Conservation (phyloP, 2,113 vertebrate genomes). For the Solea senegalensis region DNA sequence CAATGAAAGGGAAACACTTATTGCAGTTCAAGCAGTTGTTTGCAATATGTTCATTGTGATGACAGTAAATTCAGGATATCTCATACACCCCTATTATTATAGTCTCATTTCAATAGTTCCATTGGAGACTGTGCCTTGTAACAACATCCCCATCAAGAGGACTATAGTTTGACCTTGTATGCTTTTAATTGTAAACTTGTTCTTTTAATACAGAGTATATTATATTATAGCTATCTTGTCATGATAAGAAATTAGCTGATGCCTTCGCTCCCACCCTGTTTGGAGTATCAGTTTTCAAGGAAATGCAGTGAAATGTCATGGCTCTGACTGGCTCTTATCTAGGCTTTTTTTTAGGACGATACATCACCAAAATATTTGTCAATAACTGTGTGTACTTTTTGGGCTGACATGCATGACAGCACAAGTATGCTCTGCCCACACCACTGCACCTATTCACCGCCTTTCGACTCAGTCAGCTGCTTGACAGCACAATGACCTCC, state of each 20-base stretch:
- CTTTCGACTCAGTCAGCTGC: neutral
- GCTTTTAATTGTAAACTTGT: neutral
- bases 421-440: neutral
- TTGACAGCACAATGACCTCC: neutral
- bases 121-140: neutral
- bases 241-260: conserved; percentile 25
- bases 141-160: neutral
- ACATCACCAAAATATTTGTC: conserved; percentile 50
- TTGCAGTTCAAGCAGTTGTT: no score
- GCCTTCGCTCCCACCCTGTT: conserved; percentile 29
- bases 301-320: conserved; percentile 39
- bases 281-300: conserved; percentile 37
- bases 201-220: conserved; percentile 8
- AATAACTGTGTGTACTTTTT: neutral
- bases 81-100: neutral
- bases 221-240: conserved; percentile 21
- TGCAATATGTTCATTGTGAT: no score
- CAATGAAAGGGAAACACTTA: no score
- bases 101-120: conserved; percentile 27
- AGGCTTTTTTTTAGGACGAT: conserved; percentile 38
- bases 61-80: no score
- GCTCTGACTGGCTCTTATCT: conserved; percentile 61
- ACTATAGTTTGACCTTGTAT: conserved; percentile 25
- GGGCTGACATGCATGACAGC: conserved; percentile 15
- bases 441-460: neutral